Conservation (phyloP, 2,888 invertebrate species). For the Meganola albula region DNA sequence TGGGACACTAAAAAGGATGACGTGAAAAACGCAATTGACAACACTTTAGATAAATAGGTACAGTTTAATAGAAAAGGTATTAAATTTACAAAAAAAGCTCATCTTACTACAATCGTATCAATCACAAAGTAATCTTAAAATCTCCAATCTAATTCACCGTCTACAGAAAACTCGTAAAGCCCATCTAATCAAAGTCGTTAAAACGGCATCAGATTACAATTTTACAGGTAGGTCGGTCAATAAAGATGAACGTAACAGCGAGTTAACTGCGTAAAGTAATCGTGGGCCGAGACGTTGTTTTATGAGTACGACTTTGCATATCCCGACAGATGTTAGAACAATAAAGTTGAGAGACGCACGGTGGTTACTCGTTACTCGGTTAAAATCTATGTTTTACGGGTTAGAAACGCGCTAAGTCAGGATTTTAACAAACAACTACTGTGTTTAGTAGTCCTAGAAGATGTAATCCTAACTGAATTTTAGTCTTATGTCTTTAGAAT, state of each 20-base stretch:
- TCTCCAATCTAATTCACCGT: slow-evolving; percentile 31
- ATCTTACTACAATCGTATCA: no score
- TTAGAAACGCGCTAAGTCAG: slow-evolving; percentile 43
- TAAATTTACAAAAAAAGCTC: neutral
- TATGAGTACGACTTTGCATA: slow-evolving; percentile 69
- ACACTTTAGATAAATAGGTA: no score
- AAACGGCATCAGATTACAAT: slow-evolving; percentile 56
- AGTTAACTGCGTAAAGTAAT: slow-evolving; percentile 65
- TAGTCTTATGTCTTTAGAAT: no score
- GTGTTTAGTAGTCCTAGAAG: no score
- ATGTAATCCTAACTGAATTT: no score
- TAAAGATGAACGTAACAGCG: slow-evolving; percentile 68
- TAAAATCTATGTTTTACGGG: slow-evolving; percentile 50
- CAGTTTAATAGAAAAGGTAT: no score
- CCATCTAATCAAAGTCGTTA: slow-evolving; percentile 55
- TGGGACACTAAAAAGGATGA: no score
- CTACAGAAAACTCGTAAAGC: slow-evolving; percentile 42
- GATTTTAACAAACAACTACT: slow-evolving; percentile 43
- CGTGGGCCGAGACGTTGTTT: slow-evolving; percentile 54
- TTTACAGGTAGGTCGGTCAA: slow-evolving; percentile 64
- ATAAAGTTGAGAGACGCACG: slow-evolving; percentile 59
- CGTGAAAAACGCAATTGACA: no score
- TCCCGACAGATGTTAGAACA: slow-evolving; percentile 66
- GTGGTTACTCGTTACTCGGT: slow-evolving; percentile 49
- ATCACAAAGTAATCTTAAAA: no score